phyloP scores from a whole-genome alignment of 2,113 vertebrate species.

The Sylvia atricapilla region DNA sequence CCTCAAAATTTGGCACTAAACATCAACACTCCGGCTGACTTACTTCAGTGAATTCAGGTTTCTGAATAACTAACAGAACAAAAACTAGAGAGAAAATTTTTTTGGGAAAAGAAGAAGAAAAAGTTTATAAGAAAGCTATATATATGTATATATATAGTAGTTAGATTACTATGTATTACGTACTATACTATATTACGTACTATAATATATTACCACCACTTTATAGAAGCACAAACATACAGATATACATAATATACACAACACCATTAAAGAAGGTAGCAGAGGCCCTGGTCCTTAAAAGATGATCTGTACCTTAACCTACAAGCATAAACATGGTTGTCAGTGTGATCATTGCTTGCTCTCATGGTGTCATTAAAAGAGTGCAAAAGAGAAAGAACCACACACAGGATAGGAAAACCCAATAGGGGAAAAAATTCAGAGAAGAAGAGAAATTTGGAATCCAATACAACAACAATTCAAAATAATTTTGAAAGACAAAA shows the following conservation, averaged over 20 bases:
- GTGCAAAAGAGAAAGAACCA: neutral
- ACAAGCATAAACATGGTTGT: neutral
- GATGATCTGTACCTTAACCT: neutral
- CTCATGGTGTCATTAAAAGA: neutral
- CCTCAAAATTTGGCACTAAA: neutral
- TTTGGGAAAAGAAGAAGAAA: neutral
- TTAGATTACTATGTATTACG: neutral
- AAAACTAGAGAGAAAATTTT: neutral
- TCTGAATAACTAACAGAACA: neutral
- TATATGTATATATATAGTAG: neutral
- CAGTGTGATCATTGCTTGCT: neutral
- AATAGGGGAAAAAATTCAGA: neutral
- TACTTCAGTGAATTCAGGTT: neutral
- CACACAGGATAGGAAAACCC: neutral
- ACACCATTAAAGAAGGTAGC: neutral
- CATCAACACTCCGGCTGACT: neutral
- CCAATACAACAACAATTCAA: neutral
- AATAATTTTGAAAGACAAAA: conserved; percentile 19
- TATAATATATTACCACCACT: neutral
- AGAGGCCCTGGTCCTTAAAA: neutral
- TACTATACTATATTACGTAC: no score
- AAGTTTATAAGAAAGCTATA: neutral
- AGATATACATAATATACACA: neutral
- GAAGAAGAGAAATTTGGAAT: neutral
- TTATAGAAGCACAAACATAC: neutral